Base-by-base conservation (phyloP, 92 coral and sea anemone species). In the Epizoanthus fatuus region DNA sequence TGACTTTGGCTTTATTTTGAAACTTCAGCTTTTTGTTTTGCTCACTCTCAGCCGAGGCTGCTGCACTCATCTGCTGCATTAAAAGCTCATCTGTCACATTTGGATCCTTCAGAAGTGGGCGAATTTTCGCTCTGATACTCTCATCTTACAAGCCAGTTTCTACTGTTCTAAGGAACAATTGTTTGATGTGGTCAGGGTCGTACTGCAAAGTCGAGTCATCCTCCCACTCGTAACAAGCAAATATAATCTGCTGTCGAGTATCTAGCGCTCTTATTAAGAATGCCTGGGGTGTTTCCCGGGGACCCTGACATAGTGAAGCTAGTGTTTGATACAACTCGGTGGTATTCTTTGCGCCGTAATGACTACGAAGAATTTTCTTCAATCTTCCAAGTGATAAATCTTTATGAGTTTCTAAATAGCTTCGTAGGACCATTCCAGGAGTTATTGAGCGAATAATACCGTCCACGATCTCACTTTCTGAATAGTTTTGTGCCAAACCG, bases 71-170 rank as follows among this genome's bases (percentile, higher is more conserved):
- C 55, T 88, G 90, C 60, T 65, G 81, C 38, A 92, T 88, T 7
- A 89, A 42, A 59, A 84, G 83, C 35, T 92, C 88, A 88, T 88
- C 93, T 2, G 88, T 51, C 32, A 86, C 91, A 55, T 62, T 83
- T 17, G 58, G 63, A 14, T 90, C 91, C 60, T 89, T 59, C 17
- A 92, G 86, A 52, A 72, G 82, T 14, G 88, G 89, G 10, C 95
- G 87, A 1, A 88, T 60, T 71, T 71, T 94, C 1, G 86, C 62
- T 32, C 90, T 67, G 58, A 94, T 91, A 14, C 84, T 86, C 35
- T 91, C 92, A 63, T 86, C 83, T 47, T 70, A 90, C 25, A 82
- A 15, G 19, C 97, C 93, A n/a, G 97, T 91, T 64, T 93, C 95
- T 5, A 93, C 89, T 6, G 93, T 42, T 1, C 63, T 80, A 13